Percentiles rank a stretch among this genome's conserved stretches.
phyloP scores from a whole-genome alignment of 2,113 vertebrate genomes.

The Stomatorhinus ivindoensis region DNA sequence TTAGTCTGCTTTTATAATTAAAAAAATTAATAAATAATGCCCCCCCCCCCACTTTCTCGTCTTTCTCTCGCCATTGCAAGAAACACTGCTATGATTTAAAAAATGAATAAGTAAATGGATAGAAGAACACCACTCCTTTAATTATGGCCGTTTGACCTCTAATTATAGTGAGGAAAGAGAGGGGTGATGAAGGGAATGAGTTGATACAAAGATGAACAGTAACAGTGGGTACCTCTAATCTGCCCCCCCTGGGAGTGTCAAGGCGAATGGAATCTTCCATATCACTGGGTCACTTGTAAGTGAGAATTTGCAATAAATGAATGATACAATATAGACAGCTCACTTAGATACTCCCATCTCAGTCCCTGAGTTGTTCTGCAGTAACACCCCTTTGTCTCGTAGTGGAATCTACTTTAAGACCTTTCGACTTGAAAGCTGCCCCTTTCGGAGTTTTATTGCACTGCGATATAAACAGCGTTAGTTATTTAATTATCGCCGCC shows the following conservation, averaged over 20 bases:
- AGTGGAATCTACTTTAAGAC: background rate
- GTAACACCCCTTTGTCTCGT: background rate
- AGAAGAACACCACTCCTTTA: constrained; percentile 87
- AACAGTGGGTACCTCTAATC: background rate
- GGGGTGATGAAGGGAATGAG: constrained; percentile 66
- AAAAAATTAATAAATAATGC: constrained; percentile 69
- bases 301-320: constrained; percentile 56
- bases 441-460: background rate
- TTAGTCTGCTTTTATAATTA: constrained; percentile 98
- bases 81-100: background rate
- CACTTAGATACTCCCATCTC: background rate
- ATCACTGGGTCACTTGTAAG: constrained; percentile 89
- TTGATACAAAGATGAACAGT: constrained; percentile 28
- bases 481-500: background rate
- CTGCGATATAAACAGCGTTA: background rate
- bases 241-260: constrained; percentile 73
- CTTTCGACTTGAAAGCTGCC: background rate
- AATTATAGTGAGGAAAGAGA: constrained; percentile 90
- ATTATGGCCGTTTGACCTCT: constrained; percentile 99
- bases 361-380: background rate
- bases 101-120: background rate
- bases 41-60: constrained; percentile 36
- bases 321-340: background rate
- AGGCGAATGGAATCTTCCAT: constrained; percentile 99
- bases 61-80: constrained; percentile 67